A percentile compares a stretch with the other conserved stretches of the same genome.
Evolutionary conservation across 1,140 invertebrate species (phyloP).

Genomic region (Popillia japonica): DNA sequence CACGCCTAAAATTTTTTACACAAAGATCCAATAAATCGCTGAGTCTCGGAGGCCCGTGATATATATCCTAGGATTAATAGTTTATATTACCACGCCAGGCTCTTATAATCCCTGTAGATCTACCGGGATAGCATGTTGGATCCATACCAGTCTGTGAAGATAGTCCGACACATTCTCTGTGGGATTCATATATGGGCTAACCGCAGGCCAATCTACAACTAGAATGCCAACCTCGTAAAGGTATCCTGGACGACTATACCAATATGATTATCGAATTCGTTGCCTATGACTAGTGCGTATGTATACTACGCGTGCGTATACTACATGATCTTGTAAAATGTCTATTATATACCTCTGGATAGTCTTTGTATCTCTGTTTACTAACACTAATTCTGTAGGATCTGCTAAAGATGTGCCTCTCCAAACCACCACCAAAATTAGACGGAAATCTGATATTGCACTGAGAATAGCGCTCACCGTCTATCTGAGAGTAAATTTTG

Average conservation of each 20-base stretch:
- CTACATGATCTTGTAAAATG: no score
- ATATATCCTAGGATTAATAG: no score
- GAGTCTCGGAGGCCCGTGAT: no score
- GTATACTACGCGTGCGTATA: no score
- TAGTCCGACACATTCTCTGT: conserved; percentile 60
- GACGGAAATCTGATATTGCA: no score
- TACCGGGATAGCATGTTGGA: not conserved
- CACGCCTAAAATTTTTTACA: no score
- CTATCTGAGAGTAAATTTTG: not conserved
- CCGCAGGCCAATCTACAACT: conserved; percentile 56
- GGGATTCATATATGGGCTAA: conserved; percentile 60
- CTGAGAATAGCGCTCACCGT: not conserved
- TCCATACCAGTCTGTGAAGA: not conserved
- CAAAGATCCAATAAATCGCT: no score
- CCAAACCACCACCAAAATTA: not conserved
- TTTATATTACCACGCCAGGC: no score
- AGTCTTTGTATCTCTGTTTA: not conserved
- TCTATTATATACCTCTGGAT: conserved; percentile 39
- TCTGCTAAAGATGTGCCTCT: not conserved
- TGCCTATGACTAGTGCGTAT: no score
- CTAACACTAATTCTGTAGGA: not conserved
- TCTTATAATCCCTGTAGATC: not conserved
- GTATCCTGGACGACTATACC: conserved; percentile 48
- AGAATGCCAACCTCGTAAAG: conserved; percentile 47
- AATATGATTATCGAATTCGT: no score